A percentile compares a stretch with the other conserved stretches of the same genome.
Conservation (phyloP, 2,888 invertebrate genomes). For the Drosophila neotestacea region DNA sequence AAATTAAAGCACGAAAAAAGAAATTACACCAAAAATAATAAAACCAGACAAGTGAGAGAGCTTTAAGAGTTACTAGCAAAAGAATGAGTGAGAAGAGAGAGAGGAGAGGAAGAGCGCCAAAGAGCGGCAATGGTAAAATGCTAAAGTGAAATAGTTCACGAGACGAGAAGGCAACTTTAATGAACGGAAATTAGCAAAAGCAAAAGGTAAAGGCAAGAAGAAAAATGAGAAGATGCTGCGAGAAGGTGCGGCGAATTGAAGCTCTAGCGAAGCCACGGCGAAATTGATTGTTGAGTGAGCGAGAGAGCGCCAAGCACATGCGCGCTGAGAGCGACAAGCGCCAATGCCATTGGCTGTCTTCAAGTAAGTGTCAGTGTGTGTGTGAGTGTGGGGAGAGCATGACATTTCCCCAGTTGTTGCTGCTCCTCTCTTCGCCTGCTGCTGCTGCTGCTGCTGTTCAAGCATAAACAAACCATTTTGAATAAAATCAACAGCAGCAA, state of each 20-base stretch:
- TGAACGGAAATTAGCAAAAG: constrained; percentile 80
- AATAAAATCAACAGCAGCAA: constrained; percentile 72
- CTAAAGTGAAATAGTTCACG: constrained; percentile 62
- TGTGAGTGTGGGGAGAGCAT: constrained; percentile 35
- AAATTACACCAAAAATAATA: constrained; percentile 52
- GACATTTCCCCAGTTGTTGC: constrained; percentile 59
- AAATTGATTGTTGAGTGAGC: constrained; percentile 39
- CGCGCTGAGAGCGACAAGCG: constrained; percentile 69
- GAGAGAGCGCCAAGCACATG: constrained; percentile 63
- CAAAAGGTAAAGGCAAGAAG: constrained; percentile 33
- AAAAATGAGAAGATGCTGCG: constrained; percentile 57
- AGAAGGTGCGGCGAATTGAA: constrained; percentile 30
- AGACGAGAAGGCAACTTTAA: constrained; percentile 74
- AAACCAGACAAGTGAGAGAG: constrained; percentile 31
- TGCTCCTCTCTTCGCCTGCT: constrained; percentile 11
- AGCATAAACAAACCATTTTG: constrained; percentile 81
- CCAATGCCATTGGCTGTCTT: constrained; percentile 63
- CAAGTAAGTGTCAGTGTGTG: constrained; percentile 23
- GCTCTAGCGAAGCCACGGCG: constrained; percentile 20
- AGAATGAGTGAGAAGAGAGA: neutral
- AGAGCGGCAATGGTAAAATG: constrained; percentile 41
- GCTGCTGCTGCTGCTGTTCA: constrained; percentile 45
- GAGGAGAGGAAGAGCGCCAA: constrained; percentile 7
- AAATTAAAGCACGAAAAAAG: constrained; percentile 77
- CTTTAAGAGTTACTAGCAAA: constrained; percentile 64